A percentile compares a stretch with the other conserved stretches of the same genome.
These are phyloP conservation scores for Malurus cyaneus DNA, from an alignment of 2,113 vertebrate genomes.

Conservation along the genomic window DNA sequence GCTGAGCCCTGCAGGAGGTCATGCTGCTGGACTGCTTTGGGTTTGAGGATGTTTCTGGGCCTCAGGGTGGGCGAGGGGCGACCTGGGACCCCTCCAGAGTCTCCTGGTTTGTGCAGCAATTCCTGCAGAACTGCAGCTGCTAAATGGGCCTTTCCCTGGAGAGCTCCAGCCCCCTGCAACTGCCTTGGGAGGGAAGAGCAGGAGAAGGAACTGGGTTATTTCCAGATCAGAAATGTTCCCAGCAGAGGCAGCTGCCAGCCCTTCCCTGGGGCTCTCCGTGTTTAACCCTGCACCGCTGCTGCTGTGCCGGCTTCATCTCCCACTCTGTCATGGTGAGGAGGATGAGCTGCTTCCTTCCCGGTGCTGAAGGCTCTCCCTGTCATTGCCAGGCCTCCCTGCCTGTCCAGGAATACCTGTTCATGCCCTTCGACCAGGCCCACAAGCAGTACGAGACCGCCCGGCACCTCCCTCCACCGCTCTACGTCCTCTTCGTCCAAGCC, in stretches of 20 bases:
- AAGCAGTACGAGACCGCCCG: slow-evolving; percentile 92
- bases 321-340: fast-evolving
- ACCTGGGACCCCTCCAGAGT: fast-evolving
- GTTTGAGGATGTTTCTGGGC: neutral
- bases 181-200: neutral
- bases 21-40: neutral
- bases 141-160: slow-evolving; percentile 6
- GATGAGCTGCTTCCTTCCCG: neutral
- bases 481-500: slow-evolving; percentile 94
- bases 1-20: neutral
- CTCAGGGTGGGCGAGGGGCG: fast-evolving
- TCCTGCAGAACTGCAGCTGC: neutral
- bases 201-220: slow-evolving; percentile 45
- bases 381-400: slow-evolving; percentile 88
- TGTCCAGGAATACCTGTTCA: slow-evolving; percentile 93
- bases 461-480: slow-evolving; percentile 91
- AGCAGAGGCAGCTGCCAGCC: neutral
- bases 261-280: fast-evolving
- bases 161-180: neutral
- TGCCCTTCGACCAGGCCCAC: slow-evolving; percentile 95
- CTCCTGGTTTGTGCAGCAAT: neutral
- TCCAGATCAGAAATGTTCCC: neutral
- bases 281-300: fast-evolving
- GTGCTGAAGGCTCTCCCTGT: neutral
- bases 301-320: neutral